phyloP scores from a whole-genome alignment of 2,888 invertebrate species.

The Drosophila aldrichi region DNA sequence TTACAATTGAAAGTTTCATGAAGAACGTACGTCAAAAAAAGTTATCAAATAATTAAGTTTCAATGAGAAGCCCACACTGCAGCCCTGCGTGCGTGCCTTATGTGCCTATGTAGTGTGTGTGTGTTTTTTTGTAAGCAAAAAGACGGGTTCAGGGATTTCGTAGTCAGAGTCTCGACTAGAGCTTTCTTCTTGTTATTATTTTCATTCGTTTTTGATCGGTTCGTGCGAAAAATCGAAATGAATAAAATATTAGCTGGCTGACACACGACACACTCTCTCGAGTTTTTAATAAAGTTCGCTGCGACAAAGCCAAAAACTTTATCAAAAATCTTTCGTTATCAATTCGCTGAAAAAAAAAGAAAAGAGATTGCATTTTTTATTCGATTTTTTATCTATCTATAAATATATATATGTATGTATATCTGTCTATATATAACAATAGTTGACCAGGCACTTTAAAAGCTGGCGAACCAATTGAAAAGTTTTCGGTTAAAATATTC shows the following conservation, averaged over 20 bases:
- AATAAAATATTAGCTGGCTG: slow-evolving; percentile 59
- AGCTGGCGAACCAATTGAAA: slow-evolving; percentile 30
- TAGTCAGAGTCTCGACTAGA: too few relatives aligned
- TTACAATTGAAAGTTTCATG: too few relatives aligned
- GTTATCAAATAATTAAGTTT: too few relatives aligned
- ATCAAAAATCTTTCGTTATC: slow-evolving; percentile 60
- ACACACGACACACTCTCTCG: slow-evolving; percentile 33
- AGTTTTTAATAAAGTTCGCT: slow-evolving; percentile 61
- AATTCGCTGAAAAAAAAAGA: slow-evolving; percentile 32
- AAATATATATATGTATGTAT: slow-evolving; percentile 7
- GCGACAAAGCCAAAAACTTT: slow-evolving; percentile 53
- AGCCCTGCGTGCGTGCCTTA: too few relatives aligned
- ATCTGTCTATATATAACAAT: slow-evolving; percentile 10
- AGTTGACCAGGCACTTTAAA: slow-evolving; percentile 24
- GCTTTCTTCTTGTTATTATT: too few relatives aligned
- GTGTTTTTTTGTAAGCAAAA: too few relatives aligned
- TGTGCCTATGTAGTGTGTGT: too few relatives aligned
- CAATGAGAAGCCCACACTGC: too few relatives aligned
- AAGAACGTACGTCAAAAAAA: too few relatives aligned
- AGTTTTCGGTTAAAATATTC: slow-evolving; percentile 38
- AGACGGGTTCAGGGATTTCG: too few relatives aligned
- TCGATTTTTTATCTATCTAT: background rate
- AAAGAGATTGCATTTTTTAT: slow-evolving; percentile 41
- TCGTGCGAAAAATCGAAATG: slow-evolving; percentile 50
- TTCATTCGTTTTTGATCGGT: slow-evolving; percentile 25